These are phyloP conservation scores for Ichneumon xanthorius DNA, from an alignment of 2,888 invertebrate species.

Conservation along the genomic window DNA sequence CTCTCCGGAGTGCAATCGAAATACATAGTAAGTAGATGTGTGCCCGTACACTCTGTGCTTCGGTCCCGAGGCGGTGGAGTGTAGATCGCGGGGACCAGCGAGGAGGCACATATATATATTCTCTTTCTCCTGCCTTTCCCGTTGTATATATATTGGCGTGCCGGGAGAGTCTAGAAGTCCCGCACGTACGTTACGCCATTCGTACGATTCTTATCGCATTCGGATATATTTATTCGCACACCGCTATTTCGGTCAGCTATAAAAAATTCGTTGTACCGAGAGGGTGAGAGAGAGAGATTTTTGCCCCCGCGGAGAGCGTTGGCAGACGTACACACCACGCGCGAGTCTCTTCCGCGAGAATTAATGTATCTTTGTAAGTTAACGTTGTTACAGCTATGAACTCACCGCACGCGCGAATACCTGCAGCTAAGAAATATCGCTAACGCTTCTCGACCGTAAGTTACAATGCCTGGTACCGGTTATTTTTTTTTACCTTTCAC, in stretches of 20 bases:
- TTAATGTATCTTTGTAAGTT: constrained; percentile 63
- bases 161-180: constrained; percentile 56
- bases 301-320: constrained; percentile 67
- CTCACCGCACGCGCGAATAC: constrained; percentile 62
- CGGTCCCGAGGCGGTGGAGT: background rate
- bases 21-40: constrained; percentile 50
- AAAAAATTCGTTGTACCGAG: constrained; percentile 60
- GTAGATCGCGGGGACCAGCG: constrained; percentile 30
- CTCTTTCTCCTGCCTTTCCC: constrained; percentile 18
- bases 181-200: constrained; percentile 67
- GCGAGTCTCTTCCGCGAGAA: constrained; percentile 58
- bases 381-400: constrained; percentile 47
- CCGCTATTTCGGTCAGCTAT: constrained; percentile 64
- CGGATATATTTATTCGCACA: constrained; percentile 67
- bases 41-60: constrained; percentile 26
- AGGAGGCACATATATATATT: background rate
- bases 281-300: constrained; percentile 50
- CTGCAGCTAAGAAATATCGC: constrained; percentile 62
- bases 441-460: constrained; percentile 43
- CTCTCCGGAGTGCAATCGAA: constrained; percentile 52
- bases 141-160: constrained; percentile 41
- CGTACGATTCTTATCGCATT: constrained; percentile 67
- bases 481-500: constrained; percentile 16
- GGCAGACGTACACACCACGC: constrained; percentile 62
- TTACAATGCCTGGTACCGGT: constrained; percentile 41